phyloP scores from a whole-genome alignment of 2,113 vertebrate species.

The Cephalopterus ornatus region DNA sequence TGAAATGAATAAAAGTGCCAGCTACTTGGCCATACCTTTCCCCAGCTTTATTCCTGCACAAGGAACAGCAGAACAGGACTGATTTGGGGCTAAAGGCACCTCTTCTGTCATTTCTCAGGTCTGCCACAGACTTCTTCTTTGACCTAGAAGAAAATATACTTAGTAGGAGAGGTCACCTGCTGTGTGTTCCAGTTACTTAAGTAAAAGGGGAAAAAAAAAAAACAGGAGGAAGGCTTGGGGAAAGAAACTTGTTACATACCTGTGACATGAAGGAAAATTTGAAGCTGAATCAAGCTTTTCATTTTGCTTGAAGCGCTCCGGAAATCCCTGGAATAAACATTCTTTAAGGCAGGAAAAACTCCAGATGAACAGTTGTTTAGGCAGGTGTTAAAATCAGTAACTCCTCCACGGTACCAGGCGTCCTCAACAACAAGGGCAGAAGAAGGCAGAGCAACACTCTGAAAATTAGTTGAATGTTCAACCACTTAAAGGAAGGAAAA shows the following conservation, averaged over 20 bases:
- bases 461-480: background rate
- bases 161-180: background rate
- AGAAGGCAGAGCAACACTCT: background rate
- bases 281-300: background rate
- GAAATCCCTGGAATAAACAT: background rate
- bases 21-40: background rate
- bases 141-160: background rate
- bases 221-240: accelerated
- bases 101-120: background rate
- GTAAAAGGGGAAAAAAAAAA: background rate
- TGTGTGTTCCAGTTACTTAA: background rate
- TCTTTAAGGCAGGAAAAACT: background rate
- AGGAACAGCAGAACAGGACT: background rate
- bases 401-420: background rate
- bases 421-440: background rate
- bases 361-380: background rate
- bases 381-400: background rate
- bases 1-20: background rate
- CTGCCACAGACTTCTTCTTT: background rate
- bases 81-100: background rate
- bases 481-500: background rate
- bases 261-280: background rate
- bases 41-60: background rate
- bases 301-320: background rate
- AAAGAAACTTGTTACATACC: background rate